Evolutionary conservation across 2,888 invertebrate species (phyloP), one percentile per base, ranked within the genome.

Genomic region (Rotaria sp.): DNA sequence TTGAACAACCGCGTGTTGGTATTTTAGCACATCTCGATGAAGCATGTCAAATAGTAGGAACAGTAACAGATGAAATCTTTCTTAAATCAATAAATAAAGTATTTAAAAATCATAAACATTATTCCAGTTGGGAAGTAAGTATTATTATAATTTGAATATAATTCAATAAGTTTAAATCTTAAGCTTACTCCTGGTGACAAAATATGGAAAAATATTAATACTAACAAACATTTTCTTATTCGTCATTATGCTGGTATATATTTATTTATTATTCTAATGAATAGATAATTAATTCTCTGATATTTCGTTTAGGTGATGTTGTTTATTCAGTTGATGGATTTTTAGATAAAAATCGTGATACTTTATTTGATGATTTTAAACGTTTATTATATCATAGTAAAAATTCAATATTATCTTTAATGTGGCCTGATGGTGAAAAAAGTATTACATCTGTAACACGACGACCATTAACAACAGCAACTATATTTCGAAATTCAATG

Each of bases 341-440:
- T 92, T 93, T 98, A 92, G 97, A 98, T 91, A 98, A 98, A 92
- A 98, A 98, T 92, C 96, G 95, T 91, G 98, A 98, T 91, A 95
- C 95, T 0, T 93, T 98, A 85, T 98, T 96, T 93, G 97, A 97
- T 93, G 97, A 98, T 92, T 95, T 98, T 90, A 98, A 97, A 92
- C 93, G 98, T 48, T 92, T 98, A 87, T 92, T 97, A 88, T 96
- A 94, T 91, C 94, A 94, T 88, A 96, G 96, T 84, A 93, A 92
- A 87, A 95, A 96, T 91, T 90, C 92, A 41, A 93, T 95, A 88
- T 93, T 98, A 80, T 93, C 94, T 80, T 92, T 92, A 87, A 96
- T 98, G 96, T 98, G 97, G 96, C 97, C 97, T 0, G 98, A 98
- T 91, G 98, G 98, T 48, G 95, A 95, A 41, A 94, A 95, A 89